Percentiles rank a stretch among this genome's conserved stretches.
phyloP scores from a whole-genome alignment of 2,797 vertebrate species.

The Centroberyx gerrardi region DNA sequence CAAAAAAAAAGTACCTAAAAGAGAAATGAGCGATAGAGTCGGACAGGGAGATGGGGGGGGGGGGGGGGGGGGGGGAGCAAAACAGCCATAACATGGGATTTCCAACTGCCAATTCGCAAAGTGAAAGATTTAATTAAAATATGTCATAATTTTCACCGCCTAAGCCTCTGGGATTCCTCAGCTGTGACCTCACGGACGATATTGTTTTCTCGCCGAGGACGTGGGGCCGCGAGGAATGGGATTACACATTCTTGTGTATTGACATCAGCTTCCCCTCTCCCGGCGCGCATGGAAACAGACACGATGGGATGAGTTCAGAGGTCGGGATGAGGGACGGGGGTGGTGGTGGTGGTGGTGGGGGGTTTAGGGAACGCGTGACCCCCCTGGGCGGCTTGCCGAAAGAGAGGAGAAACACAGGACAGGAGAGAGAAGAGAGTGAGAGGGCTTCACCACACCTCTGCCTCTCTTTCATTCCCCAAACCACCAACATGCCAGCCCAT shows the following conservation, averaged over 20 bases:
- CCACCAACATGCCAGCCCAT: constrained; percentile 2
- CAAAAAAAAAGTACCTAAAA: constrained; percentile 41
- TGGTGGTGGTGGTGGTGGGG: constrained; percentile 1
- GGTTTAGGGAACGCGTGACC: constrained; percentile 46
- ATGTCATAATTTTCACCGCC: constrained; percentile 83
- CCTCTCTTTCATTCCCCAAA: constrained; percentile 8
- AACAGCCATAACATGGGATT: constrained; percentile 73
- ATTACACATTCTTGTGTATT: constrained; percentile 85
- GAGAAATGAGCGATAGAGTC: constrained; percentile 54
- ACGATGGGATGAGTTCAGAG: constrained; percentile 74
- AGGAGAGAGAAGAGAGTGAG: constrained; percentile 4
- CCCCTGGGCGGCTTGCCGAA: constrained; percentile 35
- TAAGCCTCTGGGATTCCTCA: constrained; percentile 82
- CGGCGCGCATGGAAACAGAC: constrained; percentile 74
- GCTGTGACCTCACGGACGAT: constrained; percentile 81
- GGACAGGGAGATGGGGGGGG: constrained; percentile 46
- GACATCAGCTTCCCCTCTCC: constrained; percentile 83
- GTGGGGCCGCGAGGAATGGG: constrained; percentile 79
- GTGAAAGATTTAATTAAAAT: constrained; percentile 87
- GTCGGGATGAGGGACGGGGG: constrained; percentile 53
- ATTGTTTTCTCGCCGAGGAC: constrained; percentile 82
- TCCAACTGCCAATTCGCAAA: constrained; percentile 79
- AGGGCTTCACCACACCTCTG: constrained; percentile 3
- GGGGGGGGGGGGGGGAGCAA: constrained; percentile 45
- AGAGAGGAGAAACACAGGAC: constrained; percentile 9